Percentiles rank a stretch among this genome's conserved stretches.
Conservation (phyloP, 2,113 vertebrate species). For the Chionodraco myersi region DNA sequence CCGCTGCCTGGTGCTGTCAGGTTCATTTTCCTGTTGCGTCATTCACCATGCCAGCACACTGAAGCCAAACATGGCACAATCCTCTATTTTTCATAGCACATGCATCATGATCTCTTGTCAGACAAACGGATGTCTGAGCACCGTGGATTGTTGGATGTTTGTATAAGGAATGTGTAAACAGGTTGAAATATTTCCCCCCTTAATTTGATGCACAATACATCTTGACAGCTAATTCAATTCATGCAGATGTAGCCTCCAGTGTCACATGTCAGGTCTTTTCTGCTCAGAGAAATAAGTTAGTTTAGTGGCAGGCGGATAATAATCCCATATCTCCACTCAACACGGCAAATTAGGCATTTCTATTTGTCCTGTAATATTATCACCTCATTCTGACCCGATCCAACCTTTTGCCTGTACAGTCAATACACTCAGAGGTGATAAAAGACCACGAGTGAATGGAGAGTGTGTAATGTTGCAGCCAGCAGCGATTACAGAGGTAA, state of each 20-base stretch:
- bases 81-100: slow-evolving; percentile 60
- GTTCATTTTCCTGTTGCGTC: slow-evolving; percentile 80
- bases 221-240: slow-evolving; percentile 77
- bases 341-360: slow-evolving; percentile 24
- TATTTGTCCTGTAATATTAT: slow-evolving; percentile 64
- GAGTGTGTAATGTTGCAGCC: slow-evolving; percentile 78
- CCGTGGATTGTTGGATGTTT: slow-evolving; percentile 70
- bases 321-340: slow-evolving; percentile 2
- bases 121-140: slow-evolving; percentile 72
- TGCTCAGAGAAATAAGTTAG: slow-evolving; percentile 51
- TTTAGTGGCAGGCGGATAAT: slow-evolving; percentile 44
- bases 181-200: slow-evolving; percentile 69
- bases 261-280: slow-evolving; percentile 66
- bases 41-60: slow-evolving; percentile 74
- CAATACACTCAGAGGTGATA: slow-evolving; percentile 65
- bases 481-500: slow-evolving; percentile 77
- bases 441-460: slow-evolving; percentile 67
- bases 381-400: slow-evolving; percentile 56
- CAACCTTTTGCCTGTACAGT: slow-evolving; percentile 68
- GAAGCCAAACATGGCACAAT: slow-evolving; percentile 74
- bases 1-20: slow-evolving; percentile 79
- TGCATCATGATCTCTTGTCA: slow-evolving; percentile 72
- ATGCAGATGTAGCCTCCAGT: slow-evolving; percentile 52
- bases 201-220: slow-evolving; percentile 86
- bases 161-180: slow-evolving; percentile 74